These are phyloP conservation scores for Casuarius casuarius DNA, from an alignment of 2,113 vertebrate genomes.

Conservation along the genomic window DNA sequence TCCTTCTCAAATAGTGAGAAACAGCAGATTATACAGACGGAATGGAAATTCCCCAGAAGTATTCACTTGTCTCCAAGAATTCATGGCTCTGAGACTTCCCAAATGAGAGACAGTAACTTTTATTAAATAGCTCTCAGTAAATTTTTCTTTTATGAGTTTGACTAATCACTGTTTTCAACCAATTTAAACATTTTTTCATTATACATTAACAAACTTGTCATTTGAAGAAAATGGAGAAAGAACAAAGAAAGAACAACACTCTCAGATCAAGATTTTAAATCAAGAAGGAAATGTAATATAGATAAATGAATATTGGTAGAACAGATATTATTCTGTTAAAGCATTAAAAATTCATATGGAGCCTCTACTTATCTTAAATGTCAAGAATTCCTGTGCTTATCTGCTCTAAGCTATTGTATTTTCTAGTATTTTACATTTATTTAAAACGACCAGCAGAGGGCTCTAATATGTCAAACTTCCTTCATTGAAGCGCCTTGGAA, in stretches of 20 bases:
- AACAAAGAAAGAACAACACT: background rate
- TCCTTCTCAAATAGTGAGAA: background rate
- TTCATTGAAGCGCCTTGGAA: background rate
- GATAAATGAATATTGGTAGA: background rate
- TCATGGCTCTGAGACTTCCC: background rate
- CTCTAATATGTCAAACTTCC: background rate
- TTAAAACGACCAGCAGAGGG: background rate
- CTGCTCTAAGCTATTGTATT: rapidly evolving
- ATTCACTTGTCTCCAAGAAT: background rate
- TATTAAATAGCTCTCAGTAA: background rate
- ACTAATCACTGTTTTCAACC: background rate
- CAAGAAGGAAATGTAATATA: too few species aligned
- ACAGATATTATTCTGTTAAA: background rate
- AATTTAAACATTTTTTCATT: background rate
- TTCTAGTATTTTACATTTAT: too few species aligned
- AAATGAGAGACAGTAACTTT: background rate
- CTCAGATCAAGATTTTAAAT: background rate
- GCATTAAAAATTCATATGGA: too few species aligned
- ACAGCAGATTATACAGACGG: background rate
- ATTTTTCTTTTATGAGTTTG: background rate
- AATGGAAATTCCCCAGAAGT: background rate
- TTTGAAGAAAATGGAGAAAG: background rate
- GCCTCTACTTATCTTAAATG: background rate
- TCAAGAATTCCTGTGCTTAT: background rate
- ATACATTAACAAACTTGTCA: background rate